A percentile compares a stretch with the other conserved stretches of the same genome.
These are phyloP conservation scores for Homarus gammarus DNA, from an alignment of 2,888 invertebrate genomes.

Conservation along the genomic window DNA sequence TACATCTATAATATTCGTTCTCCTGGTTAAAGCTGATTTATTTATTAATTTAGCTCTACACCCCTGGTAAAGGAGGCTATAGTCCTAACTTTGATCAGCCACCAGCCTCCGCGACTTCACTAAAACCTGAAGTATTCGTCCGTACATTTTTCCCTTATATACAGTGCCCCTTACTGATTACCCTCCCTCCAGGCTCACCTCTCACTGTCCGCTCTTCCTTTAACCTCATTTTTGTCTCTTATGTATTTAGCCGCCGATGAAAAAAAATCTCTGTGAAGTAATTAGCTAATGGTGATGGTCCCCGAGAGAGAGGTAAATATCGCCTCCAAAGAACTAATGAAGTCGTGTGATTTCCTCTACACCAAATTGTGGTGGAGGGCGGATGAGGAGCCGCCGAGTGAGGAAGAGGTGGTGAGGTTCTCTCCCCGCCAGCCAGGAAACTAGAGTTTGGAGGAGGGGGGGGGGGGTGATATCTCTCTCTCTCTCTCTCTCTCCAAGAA, in stretches of 20 bases:
- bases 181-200: not conserved
- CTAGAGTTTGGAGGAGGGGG: not conserved
- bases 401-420: not conserved
- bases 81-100: no score
- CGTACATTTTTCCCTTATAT: no score
- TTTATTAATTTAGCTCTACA: no score
- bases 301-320: constrained; percentile 14
- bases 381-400: not conserved
- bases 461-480: constrained; percentile 4
- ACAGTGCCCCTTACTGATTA: not conserved
- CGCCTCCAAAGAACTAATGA: constrained; percentile 12
- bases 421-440: not conserved
- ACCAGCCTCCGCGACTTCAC: no score
- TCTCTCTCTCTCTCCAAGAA: constrained; percentile 16
- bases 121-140: no score
- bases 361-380: not conserved
- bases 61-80: no score
- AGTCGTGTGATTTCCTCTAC: not conserved
- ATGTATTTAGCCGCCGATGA: constrained; percentile 1
- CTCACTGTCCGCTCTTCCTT: constrained; percentile 17
- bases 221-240: constrained; percentile 27
- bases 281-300: constrained; percentile 38
- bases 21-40: no score
- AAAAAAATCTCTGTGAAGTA: constrained; percentile 22
- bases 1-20: no score